Evolutionary conservation across 1,140 invertebrate species (phyloP), one percentile per base, ranked within the genome.

Genomic region (Coenobita brevimanus): DNA sequence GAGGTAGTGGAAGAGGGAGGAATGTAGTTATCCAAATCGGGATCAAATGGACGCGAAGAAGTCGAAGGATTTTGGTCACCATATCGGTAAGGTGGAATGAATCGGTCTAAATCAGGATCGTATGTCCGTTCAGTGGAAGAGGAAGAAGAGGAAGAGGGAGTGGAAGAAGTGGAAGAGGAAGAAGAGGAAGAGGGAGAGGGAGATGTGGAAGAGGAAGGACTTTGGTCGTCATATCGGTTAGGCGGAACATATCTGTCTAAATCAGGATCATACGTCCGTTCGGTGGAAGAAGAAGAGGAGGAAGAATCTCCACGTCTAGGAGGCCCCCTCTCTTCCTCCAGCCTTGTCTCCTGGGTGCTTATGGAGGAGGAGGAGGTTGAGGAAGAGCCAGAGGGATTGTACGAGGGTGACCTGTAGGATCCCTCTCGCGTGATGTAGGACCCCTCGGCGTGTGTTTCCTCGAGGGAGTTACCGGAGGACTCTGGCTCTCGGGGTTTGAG

Each of bases 371-470:
- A 33, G 15, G 82, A 27, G 1, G 78, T 33, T 60, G 62, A 50
- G 46, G 46, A 50, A 50, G 46, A 50, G 46, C 6, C 27, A 33
- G 75, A 69, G 33, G 89, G 76, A 6, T 76, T 50, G 64, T 87
- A 87, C 1, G 84, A 87, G 17, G 84, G 30, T 1, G 84, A 87
- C 2, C 57, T 46, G 30, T 87, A 80, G n/a, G 75, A 87, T 33
- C 84, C 84, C 57, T 87, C 75, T 15, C 60, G 62, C 3, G 33
- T 62, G 50, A 60, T 36, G 41, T 80, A 80, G 30, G 84, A 79
- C 13, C 84, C 84, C 30, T 78, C 60, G 3, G 41, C n/a, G 0
- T 69, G n/a, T 21, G 38, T 79, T 3, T 64, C 46, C n/a, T 17
- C 21, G 38, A 88, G 64, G 24, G 86, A 62, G 41, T 88, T 82